These are phyloP conservation scores for Galbula dea DNA, from an alignment of 2,113 vertebrate species.

Conservation along the genomic window DNA sequence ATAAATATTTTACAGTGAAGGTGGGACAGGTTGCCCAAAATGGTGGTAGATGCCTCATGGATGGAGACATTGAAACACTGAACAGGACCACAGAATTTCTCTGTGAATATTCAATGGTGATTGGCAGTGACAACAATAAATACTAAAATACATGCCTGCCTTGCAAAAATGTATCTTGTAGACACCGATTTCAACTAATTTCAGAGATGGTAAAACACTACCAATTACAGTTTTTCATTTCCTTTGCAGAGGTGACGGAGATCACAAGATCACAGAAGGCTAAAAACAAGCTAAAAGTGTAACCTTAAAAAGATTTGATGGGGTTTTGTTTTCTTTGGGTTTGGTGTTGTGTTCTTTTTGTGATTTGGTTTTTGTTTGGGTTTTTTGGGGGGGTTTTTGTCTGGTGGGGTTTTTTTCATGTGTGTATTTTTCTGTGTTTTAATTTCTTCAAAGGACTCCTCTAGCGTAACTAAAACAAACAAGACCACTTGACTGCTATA, in stretches of 20 bases:
- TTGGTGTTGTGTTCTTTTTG: too few relatives aligned
- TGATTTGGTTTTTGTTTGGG: neutral
- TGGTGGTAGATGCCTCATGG: too few relatives aligned
- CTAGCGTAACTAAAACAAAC: conserved; percentile 24
- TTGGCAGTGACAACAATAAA: neutral
- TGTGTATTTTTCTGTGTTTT: neutral
- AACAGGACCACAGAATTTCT: neutral
- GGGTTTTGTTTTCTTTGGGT: neutral
- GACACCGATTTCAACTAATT: neutral
- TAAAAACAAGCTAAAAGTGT: neutral
- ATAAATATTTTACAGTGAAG: too few relatives aligned
- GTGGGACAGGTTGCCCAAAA: too few relatives aligned
- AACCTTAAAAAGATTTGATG: neutral
- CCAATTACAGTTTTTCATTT: neutral
- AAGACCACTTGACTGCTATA: conserved; percentile 32
- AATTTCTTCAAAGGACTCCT: conserved; percentile 41
- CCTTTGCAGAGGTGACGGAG: neutral
- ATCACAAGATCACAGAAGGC: neutral
- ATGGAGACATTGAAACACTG: too few relatives aligned
- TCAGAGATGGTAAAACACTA: neutral
- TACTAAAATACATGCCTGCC: neutral
- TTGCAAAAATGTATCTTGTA: neutral
- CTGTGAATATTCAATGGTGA: neutral
- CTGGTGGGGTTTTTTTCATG: neutral
- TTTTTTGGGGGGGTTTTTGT: neutral